Percentiles rank a stretch among this genome's conserved stretches.
Evolutionary conservation across 1,140 invertebrate genomes (phyloP).

Genomic region (Heliconius melpomene): DNA sequence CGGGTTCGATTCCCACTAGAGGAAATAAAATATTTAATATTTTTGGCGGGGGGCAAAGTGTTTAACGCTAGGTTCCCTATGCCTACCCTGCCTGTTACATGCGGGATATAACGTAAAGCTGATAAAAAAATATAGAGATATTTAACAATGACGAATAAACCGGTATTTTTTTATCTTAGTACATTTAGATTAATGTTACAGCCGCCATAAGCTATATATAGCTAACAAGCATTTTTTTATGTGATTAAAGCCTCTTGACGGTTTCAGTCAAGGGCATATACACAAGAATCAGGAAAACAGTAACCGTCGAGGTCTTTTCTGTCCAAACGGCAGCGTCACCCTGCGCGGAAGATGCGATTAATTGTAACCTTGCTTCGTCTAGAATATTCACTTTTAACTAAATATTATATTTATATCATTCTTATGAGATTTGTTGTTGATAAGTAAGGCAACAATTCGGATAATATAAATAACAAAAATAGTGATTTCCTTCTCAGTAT

Average conservation of each 20-base stretch:
- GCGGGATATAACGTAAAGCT: no score
- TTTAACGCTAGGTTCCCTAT: no score
- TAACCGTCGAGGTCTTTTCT: constrained; percentile 63
- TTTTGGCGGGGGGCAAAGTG: no score
- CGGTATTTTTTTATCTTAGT: constrained; percentile 19
- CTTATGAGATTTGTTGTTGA: not conserved
- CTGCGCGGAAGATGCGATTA: constrained; percentile 59
- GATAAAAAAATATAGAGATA: not conserved
- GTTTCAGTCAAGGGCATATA: constrained; percentile 55
- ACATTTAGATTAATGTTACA: constrained; percentile 10
- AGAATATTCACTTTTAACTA: constrained; percentile 40
- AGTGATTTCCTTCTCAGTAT: not conserved
- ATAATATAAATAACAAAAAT: not conserved
- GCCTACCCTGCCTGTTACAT: no score
- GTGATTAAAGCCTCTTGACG: constrained; percentile 18
- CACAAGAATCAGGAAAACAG: constrained; percentile 69
- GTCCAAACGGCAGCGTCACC: constrained; percentile 56
- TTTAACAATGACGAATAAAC: not conserved
- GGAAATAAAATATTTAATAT: no score
- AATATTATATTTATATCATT: constrained; percentile 21
- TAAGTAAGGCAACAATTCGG: not conserved
- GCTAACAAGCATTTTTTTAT: not conserved
- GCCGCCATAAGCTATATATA: not conserved
- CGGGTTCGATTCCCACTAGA: no score
- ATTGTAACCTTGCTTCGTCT: constrained; percentile 48